These are phyloP conservation scores for Setophaga coronata DNA, from an alignment of 2,113 vertebrate species.

Conservation along the genomic window DNA sequence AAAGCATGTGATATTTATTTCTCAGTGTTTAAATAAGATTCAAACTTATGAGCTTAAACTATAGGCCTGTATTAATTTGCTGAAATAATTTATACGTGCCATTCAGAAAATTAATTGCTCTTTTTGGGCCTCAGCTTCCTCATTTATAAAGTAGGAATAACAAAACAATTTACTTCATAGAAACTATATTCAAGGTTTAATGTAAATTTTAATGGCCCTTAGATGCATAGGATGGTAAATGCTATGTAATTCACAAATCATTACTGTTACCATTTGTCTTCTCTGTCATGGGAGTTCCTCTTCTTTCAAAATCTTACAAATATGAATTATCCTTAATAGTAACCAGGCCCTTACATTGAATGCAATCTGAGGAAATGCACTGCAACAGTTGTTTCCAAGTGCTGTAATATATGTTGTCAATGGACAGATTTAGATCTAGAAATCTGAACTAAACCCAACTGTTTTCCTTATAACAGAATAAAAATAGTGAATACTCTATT, in stretches of 20 bases:
- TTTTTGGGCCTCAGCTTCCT: neutral
- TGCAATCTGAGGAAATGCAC: neutral
- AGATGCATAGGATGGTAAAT: neutral
- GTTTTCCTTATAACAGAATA: slow-evolving; percentile 41
- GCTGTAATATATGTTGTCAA: neutral
- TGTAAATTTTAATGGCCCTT: neutral
- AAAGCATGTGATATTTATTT: neutral
- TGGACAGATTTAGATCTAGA: slow-evolving; percentile 19
- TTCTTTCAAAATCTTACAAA: neutral
- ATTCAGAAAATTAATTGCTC: neutral
- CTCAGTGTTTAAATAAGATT: neutral
- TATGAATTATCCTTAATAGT: neutral
- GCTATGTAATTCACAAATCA: neutral
- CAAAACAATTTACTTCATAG: neutral
- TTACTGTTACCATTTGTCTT: slow-evolving; percentile 6
- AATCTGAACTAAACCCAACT: neutral
- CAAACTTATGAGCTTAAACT: neutral
- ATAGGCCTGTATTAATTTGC: neutral
- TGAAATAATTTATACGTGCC: neutral
- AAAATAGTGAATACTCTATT: slow-evolving; percentile 17
- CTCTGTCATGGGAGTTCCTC: neutral
- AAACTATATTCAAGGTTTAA: neutral
- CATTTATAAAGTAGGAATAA: neutral
- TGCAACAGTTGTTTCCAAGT: neutral
- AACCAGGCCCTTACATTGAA: neutral